Percentiles rank a stretch among this genome's conserved stretches.
phyloP scores from a whole-genome alignment of 2,113 vertebrate species.

The Thomomys bottae region DNA sequence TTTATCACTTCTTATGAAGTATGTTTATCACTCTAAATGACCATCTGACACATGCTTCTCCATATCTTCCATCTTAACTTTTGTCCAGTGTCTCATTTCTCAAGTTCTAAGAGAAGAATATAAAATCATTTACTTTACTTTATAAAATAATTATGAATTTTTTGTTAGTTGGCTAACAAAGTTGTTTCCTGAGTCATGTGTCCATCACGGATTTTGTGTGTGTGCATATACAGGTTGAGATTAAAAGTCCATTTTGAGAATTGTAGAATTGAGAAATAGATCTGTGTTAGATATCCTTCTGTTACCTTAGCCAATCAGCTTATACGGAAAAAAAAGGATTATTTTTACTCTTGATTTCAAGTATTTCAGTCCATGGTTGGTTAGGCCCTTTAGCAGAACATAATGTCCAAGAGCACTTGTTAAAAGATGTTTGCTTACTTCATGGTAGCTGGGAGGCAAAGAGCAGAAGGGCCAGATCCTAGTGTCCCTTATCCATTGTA shows the following conservation, averaged over 20 bases:
- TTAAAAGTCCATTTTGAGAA: background rate
- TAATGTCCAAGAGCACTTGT: background rate
- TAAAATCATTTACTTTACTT: background rate
- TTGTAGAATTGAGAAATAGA: background rate
- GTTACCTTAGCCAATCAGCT: background rate
- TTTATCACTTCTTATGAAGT: background rate
- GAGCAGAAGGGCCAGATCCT: background rate
- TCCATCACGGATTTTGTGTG: background rate
- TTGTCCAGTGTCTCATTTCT: background rate
- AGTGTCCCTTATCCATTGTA: background rate
- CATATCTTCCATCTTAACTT: background rate
- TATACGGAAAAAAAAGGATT: background rate
- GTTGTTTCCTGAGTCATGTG: background rate
- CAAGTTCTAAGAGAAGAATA: slow-evolving; percentile 13
- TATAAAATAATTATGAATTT: background rate
- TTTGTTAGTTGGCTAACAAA: background rate
- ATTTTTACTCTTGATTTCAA: background rate
- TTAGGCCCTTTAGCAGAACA: background rate
- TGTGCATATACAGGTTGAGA: too few species aligned
- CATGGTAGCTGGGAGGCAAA: background rate
- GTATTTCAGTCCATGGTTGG: background rate
- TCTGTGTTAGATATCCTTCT: background rate
- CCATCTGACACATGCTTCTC: background rate
- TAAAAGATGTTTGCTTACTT: background rate
- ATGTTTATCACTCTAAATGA: background rate